These are phyloP conservation scores for Rousettus leschenaultii DNA, from an alignment of 2,113 vertebrate species.

Conservation along the genomic window DNA sequence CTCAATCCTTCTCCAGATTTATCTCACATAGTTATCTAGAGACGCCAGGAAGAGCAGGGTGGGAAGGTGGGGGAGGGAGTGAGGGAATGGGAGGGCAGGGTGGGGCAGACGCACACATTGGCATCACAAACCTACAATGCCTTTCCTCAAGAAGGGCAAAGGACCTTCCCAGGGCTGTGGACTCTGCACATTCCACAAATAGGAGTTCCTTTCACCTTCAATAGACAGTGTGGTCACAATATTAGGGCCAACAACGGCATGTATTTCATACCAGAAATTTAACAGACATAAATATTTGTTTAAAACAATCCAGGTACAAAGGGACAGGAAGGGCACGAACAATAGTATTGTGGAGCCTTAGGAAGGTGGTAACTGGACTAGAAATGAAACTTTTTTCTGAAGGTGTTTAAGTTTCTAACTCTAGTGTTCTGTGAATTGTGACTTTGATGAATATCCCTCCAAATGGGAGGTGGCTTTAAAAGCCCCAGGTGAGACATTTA, in stretches of 20 bases:
- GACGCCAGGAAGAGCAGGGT: neutral
- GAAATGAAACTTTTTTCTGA: neutral
- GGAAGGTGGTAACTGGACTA: neutral
- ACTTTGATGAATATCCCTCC: neutral
- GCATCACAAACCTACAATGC: neutral
- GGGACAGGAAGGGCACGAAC: neutral
- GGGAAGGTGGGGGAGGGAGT: accelerated
- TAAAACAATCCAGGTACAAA: neutral
- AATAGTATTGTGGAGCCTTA: neutral
- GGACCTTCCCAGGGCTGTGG: neutral
- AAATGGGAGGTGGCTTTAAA: neutral
- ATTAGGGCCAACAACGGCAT: neutral
- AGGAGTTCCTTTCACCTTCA: neutral
- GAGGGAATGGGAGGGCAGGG: too few relatives aligned
- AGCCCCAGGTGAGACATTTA: neutral
- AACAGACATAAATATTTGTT: neutral
- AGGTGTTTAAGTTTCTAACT: neutral
- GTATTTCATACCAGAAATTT: neutral
- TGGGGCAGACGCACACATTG: neutral
- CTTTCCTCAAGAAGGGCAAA: neutral
- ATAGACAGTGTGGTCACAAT: neutral
- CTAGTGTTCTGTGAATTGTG: neutral
- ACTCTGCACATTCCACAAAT: neutral
- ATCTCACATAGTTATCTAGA: neutral
- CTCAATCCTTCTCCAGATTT: neutral